Evolutionary conservation across 2,113 vertebrate genomes (phyloP).

Genomic region (Oryzias celebensis): DNA sequence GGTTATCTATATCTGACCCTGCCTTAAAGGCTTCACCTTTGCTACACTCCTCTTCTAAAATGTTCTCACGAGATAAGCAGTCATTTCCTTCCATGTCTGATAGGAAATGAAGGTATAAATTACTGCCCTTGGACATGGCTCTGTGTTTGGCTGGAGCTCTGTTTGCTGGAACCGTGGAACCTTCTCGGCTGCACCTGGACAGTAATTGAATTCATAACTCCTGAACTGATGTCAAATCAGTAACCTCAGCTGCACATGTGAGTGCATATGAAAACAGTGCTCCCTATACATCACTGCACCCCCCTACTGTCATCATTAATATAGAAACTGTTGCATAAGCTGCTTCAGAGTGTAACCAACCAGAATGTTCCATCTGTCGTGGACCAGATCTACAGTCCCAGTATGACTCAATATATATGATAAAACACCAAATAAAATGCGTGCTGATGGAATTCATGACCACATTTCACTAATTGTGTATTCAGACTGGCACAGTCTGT

Average conservation of each 20-base stretch:
- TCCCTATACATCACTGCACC: conserved; percentile 20
- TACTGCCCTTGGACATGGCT: conserved; percentile 1
- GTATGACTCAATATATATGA: no score
- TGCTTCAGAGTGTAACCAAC: conserved; percentile 24
- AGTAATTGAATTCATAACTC: conserved; percentile 72
- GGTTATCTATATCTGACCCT: conserved; percentile 45
- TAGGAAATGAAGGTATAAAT: conserved; percentile 33
- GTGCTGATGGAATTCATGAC: no score
- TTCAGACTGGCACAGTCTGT: no score
- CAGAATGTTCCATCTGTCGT: conserved; percentile 27
- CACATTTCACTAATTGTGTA: no score
- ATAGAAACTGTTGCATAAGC: conserved; percentile 49
- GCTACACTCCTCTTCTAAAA: conserved; percentile 13
- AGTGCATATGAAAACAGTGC: conserved; percentile 13
- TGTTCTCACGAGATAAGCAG: conserved; percentile 13
- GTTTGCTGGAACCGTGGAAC: not conserved
- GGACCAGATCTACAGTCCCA: conserved; percentile 16
- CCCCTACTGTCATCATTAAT: conserved; percentile 36
- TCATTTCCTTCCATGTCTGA: conserved; percentile 12
- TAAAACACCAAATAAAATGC: no score
- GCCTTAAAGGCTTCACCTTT: conserved; percentile 44
- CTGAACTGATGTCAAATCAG: conserved; percentile 35
- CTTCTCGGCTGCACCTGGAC: conserved; percentile 28
- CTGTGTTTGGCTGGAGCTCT: conserved; percentile 1
- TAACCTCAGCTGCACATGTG: conserved; percentile 28